A percentile compares a stretch with the other conserved stretches of the same genome.
phyloP scores from a whole-genome alignment of 2,888 invertebrate genomes.

The Saturnia japonica region DNA sequence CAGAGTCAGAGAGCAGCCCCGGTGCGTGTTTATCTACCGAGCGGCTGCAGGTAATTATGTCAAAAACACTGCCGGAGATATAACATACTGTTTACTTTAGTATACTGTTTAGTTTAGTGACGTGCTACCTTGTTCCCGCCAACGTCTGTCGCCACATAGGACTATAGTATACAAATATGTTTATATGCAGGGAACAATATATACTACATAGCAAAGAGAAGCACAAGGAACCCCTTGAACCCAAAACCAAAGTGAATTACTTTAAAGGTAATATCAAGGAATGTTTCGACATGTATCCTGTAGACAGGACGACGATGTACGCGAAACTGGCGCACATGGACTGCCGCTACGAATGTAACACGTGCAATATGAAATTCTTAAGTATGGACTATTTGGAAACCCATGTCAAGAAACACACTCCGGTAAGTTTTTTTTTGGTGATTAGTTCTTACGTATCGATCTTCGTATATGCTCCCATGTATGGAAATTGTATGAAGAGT shows the following conservation, averaged over 20 bases:
- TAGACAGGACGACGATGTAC: neutral
- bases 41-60: too few species aligned
- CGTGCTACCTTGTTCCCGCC: too few species aligned
- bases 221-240: neutral
- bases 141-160: too few species aligned
- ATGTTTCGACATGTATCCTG: neutral
- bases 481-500: too few species aligned
- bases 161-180: neutral
- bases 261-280: neutral
- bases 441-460: too few species aligned
- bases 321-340: neutral
- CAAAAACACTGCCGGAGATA: too few species aligned
- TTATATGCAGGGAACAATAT: neutral
- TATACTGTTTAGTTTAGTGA: too few species aligned
- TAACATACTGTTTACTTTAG: too few species aligned
- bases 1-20: too few species aligned
- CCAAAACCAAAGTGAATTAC: neutral
- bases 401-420: neutral
- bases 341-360: neutral
- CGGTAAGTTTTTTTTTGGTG: conserved; percentile 6
- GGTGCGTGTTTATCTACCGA: too few species aligned
- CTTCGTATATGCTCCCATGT: too few species aligned
- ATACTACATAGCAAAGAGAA: neutral
- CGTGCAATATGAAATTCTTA: conserved; percentile 6
- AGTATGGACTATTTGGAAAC: neutral